These are phyloP conservation scores for Limnephilus auricula DNA, from an alignment of 2,888 invertebrate genomes.

Conservation along the genomic window DNA sequence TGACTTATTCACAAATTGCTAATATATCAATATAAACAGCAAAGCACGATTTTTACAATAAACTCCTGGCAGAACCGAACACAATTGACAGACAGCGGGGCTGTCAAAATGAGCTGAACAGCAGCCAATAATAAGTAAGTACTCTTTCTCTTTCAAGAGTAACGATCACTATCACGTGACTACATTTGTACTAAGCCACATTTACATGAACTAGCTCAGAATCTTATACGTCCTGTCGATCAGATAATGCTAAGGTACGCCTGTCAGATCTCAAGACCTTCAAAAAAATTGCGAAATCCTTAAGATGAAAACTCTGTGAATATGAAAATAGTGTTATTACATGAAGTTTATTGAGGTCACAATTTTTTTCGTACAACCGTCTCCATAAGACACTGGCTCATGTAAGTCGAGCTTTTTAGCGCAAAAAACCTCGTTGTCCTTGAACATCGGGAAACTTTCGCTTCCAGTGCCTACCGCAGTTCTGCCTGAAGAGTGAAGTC, in stretches of 20 bases:
- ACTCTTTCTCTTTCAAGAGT: background rate
- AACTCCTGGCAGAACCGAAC: background rate
- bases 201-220: background rate
- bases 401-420: background rate
- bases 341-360: background rate
- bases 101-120: background rate
- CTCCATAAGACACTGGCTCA: background rate
- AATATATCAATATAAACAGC: background rate
- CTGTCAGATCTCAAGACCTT: background rate
- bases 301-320: background rate
- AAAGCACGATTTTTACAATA: background rate
- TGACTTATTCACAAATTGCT: background rate
- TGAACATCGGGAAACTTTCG: slow-evolving; percentile 20
- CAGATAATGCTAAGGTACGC: background rate
- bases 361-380: no score
- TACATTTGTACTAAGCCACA: background rate
- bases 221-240: background rate
- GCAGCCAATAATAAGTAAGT: background rate
- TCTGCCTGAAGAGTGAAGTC: background rate
- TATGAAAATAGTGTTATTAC: background rate
- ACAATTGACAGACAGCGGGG: background rate
- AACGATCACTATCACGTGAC: background rate
- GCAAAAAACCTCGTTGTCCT: slow-evolving; percentile 6
- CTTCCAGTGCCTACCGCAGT: background rate
- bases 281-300: background rate